Evolutionary conservation across 2,888 invertebrate genomes (phyloP), one percentile per base, ranked within the genome.

Genomic region (Miltochrista miniata): DNA sequence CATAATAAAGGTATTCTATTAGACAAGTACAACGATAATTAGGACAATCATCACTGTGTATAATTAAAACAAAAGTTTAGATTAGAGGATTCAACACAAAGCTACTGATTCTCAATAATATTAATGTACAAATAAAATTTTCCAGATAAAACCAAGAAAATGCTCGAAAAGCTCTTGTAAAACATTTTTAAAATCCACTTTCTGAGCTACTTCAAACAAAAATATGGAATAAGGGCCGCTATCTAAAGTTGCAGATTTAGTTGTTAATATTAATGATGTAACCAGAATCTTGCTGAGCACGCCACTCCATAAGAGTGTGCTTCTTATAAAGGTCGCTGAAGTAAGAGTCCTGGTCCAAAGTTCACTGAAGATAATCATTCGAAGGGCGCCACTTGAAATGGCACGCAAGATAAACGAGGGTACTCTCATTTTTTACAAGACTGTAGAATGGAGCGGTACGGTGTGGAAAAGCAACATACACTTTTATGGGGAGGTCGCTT

Each of bases 211-310:
- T 42, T 15, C 0, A 42, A 15, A 18, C n/a, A 15, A 37, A 52
- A 53, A 48, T 29, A 51, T 36, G 34, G 18, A 49, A 37, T 13
- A 38, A 59, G 34, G 11, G 37, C 37, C 45, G 36, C 30, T 36
- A 49, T 47, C 47, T 45, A 34, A 31, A 65, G 51, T n/a, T 45
- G 61, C 78, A 74, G 74, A 69, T 75, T 70, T 76, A 71, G 81
- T 82, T 83, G 81, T 85, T 85, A 87, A 85, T 87, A 87, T 85
- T 87, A 87, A 89, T 86, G 85, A 85, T 76, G 81, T 81, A 68
- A 70, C 80, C 80, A 62, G 82, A 87, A 85, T 87, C 74, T 72
- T 74, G 89, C 90, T 83, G 89, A 90, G 80, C 70, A 70, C 55
- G 77, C 75, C 80, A 61, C 85, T 90, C 64, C 59, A 62, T 57